Evolutionary conservation across 1,140 invertebrate species (phyloP).

Genomic region (Trissolcus basalis): DNA sequence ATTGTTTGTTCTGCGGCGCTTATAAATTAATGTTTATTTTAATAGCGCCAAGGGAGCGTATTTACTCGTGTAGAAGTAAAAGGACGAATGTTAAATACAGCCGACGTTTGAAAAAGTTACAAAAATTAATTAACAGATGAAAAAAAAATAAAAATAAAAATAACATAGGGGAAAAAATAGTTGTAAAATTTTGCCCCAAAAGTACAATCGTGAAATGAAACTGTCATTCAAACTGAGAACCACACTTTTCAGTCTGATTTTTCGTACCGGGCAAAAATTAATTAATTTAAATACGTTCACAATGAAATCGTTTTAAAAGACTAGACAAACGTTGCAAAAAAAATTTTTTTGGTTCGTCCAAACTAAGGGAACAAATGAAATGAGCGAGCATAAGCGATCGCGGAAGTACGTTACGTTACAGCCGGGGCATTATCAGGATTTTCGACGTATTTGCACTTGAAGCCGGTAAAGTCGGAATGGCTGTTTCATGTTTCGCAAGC

Average conservation of each 20-base stretch:
- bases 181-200: too few relatives aligned
- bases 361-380: slow-evolving; percentile 16
- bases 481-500: slow-evolving; percentile 62
- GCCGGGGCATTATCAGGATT: slow-evolving; percentile 46
- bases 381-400: slow-evolving; percentile 40
- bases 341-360: not conserved
- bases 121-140: too few relatives aligned
- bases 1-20: slow-evolving; percentile 21
- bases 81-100: slow-evolving; percentile 19
- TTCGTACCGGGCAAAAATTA: not conserved
- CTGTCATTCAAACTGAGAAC: too few relatives aligned
- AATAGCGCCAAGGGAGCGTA: slow-evolving; percentile 20
- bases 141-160: too few relatives aligned
- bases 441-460: slow-evolving; percentile 47
- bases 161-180: too few relatives aligned
- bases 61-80: slow-evolving; percentile 4
- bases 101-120: not conserved
- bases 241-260: too few relatives aligned
- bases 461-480: slow-evolving; percentile 54
- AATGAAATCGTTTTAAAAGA: not conserved
- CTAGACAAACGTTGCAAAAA: slow-evolving; percentile 4
- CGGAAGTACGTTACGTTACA: slow-evolving; percentile 20
- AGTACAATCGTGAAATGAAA: too few relatives aligned
- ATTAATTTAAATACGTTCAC: not conserved
- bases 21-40: slow-evolving; percentile 23